phyloP scores from a whole-genome alignment of 2,113 vertebrate genomes.

The Psophia crepitans region DNA sequence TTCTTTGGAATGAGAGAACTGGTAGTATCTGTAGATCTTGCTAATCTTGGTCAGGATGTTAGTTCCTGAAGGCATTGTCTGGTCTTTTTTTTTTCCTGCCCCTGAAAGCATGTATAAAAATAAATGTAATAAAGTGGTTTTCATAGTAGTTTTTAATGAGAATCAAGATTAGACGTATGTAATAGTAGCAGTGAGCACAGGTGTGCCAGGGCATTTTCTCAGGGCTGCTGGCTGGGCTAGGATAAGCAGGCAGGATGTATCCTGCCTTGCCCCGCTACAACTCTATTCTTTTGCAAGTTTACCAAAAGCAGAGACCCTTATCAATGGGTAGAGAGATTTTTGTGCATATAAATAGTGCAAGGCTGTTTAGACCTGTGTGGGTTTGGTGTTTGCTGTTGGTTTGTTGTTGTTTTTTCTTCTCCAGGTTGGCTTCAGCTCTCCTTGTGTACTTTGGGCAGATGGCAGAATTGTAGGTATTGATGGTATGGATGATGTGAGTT shows the following conservation, averaged over 20 bases:
- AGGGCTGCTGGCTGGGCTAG: fast-evolving
- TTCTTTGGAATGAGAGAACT: background rate
- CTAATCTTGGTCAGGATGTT: background rate
- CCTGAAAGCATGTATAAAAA: background rate
- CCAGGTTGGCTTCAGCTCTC: background rate
- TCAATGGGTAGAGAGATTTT: background rate
- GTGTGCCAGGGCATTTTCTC: background rate
- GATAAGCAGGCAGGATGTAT: background rate
- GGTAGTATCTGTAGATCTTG: background rate
- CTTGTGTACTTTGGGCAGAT: background rate
- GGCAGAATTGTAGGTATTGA: background rate
- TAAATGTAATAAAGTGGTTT: background rate
- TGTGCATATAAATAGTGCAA: background rate
- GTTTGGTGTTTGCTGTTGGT: background rate
- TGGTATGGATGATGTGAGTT: background rate
- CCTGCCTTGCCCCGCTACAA: fast-evolving
- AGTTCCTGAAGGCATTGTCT: background rate
- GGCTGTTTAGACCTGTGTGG: background rate
- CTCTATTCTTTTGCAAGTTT: background rate
- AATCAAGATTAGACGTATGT: background rate
- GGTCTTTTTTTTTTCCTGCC: fast-evolving
- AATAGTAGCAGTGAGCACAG: background rate
- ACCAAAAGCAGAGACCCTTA: background rate
- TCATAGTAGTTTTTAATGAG: background rate
- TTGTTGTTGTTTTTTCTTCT: background rate